These are phyloP conservation scores for Drosophila saltans DNA, from an alignment of 1,140 invertebrate genomes.

Conservation along the genomic window DNA sequence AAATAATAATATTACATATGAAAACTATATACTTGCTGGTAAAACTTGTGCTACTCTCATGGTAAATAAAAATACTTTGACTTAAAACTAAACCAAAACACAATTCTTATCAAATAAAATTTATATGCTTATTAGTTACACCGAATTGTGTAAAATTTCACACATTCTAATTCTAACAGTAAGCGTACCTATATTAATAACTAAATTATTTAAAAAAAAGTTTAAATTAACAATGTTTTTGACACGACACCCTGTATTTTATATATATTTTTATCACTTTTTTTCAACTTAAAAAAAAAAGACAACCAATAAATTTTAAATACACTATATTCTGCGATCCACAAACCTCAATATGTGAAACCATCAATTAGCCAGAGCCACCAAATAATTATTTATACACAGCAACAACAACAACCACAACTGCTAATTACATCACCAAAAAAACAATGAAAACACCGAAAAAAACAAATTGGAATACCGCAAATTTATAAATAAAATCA, in stretches of 20 bases:
- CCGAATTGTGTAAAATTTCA: not conserved
- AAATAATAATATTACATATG: not conserved
- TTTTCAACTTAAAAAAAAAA: not conserved
- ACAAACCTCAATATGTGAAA: constrained; percentile 43
- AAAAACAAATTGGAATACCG: constrained; percentile 5
- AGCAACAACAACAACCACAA: not conserved
- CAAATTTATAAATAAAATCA: constrained; percentile 54
- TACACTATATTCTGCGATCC: constrained; percentile 24
- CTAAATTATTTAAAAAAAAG: too few species aligned
- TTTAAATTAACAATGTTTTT: too few species aligned
- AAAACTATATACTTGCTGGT: not conserved
- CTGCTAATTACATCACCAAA: constrained; percentile 41
- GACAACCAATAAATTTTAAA: not conserved
- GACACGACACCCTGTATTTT: too few species aligned
- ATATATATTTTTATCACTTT: too few species aligned
- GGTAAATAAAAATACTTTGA: too few species aligned
- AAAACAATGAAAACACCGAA: not conserved
- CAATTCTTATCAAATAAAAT: too few species aligned
- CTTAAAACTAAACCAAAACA: not conserved
- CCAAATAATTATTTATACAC: constrained; percentile 12
- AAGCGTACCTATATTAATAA: too few species aligned
- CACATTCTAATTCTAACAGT: too few species aligned
- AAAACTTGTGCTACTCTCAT: not conserved
- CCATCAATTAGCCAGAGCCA: constrained; percentile 45
- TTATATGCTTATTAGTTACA: not conserved